These are phyloP conservation scores for Phenganax marumi DNA, from an alignment of 92 coral and sea anemone species.

Conservation along the genomic window DNA sequence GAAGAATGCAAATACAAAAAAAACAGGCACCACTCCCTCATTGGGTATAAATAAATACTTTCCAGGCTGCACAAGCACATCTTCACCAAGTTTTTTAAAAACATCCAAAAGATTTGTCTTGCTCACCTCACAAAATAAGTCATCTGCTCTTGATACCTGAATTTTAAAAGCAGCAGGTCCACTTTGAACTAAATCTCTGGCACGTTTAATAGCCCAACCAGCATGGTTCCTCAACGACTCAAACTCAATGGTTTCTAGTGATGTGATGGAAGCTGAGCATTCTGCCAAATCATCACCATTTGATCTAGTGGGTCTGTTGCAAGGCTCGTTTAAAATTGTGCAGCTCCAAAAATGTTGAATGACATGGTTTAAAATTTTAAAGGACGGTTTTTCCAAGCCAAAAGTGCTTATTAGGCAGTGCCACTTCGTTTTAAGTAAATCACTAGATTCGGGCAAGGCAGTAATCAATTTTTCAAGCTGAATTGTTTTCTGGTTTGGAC, in stretches of 20 bases:
- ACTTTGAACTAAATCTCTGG: not conserved
- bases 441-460: not conserved
- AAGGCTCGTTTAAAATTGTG: not conserved
- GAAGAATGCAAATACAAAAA: not conserved
- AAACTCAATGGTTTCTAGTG: not conserved
- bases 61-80: not conserved
- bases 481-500: not conserved
- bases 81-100: not conserved
- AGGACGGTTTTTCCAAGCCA: not conserved
- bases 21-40: not conserved
- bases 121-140: not conserved
- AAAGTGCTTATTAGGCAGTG: not conserved
- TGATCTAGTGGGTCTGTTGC: not conserved
- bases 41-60: not conserved
- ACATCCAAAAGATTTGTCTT: not conserved
- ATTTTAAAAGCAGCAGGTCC: not conserved
- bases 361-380: not conserved
- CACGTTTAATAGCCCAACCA: not conserved
- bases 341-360: slow-evolving; percentile 8
- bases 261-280: not conserved
- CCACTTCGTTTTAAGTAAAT: not conserved
- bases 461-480: not conserved
- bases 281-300: not conserved
- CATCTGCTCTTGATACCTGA: not conserved
- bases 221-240: not conserved